Conservation (phyloP, 1,140 invertebrate species). For the Nephila pilipes region DNA sequence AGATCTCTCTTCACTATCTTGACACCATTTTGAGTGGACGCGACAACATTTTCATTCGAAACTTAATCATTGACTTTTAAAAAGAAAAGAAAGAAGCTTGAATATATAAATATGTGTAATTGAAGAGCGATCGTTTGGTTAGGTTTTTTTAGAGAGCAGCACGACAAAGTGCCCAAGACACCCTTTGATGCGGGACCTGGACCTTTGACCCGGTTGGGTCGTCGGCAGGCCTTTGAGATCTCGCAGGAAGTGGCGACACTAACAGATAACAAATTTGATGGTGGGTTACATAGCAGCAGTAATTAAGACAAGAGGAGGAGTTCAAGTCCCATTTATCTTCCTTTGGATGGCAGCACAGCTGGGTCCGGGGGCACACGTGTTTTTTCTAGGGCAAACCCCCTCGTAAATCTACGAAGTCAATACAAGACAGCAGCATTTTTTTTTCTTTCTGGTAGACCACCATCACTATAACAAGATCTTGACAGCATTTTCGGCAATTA, state of each 20-base stretch:
- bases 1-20: background rate
- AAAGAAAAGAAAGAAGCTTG: background rate
- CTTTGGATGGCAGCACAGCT: conserved; percentile 70
- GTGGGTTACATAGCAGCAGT: conserved; percentile 69
- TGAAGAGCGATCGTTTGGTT: background rate
- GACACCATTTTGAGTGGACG: background rate
- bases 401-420: conserved; percentile 47
- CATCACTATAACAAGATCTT: conserved; percentile 49
- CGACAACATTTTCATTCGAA: background rate
- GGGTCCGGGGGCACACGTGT: conserved; percentile 65
- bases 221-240: conserved; percentile 70
- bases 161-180: conserved; percentile 3
- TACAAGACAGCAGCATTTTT: conserved; percentile 11
- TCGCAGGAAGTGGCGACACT: conserved; percentile 64
- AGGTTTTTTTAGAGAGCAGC: background rate
- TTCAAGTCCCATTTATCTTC: conserved; percentile 61
- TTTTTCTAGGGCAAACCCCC: conserved; percentile 37
- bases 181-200: conserved; percentile 8
- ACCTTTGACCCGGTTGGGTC: conserved; percentile 13
- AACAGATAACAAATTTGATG: conserved; percentile 74
- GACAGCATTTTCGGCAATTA: conserved; percentile 60
- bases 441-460: conserved; percentile 22
- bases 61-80: background rate
- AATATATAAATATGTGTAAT: background rate
- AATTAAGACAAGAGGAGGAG: conserved; percentile 71